A percentile compares a stretch with the other conserved stretches of the same genome.
Conservation (phyloP, 2,113 vertebrate genomes). For the Clarias gariepinus region DNA sequence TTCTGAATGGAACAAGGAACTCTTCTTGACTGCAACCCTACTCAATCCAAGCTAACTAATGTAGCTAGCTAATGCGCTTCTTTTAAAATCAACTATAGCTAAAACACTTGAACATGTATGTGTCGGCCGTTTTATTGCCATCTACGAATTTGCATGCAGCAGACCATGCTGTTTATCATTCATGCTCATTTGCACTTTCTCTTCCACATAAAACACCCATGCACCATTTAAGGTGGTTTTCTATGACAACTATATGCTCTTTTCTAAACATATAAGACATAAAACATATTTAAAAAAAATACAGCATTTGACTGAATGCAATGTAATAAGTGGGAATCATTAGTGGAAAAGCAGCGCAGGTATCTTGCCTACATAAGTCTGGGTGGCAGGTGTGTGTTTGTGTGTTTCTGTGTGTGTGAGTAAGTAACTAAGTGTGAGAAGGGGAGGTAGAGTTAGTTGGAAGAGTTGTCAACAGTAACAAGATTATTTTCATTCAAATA, state of each 20-base stretch:
- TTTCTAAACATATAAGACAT: neutral
- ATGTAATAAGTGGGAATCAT: neutral
- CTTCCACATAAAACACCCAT: neutral
- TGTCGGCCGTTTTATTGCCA: neutral
- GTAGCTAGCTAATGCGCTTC: neutral
- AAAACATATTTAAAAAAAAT: neutral
- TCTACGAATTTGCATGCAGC: neutral
- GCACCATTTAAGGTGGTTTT: neutral
- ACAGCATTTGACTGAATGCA: neutral
- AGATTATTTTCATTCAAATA: neutral
- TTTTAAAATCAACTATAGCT: neutral
- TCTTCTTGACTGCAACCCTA: neutral
- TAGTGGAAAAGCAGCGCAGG: neutral
- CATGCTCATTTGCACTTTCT: constrained; percentile 14
- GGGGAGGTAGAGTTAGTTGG: neutral
- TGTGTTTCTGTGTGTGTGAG: constrained; percentile 10
- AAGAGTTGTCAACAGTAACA: constrained; percentile 3
- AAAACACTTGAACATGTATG: neutral
- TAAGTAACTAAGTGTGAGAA: constrained; percentile 4
- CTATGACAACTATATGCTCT: neutral
- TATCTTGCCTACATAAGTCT: neutral
- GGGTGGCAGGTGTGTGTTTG: constrained; percentile 26
- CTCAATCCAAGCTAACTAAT: neutral
- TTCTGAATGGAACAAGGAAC: neutral
- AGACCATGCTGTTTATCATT: constrained; percentile 20